Evolutionary conservation across 2,888 invertebrate genomes (phyloP), one percentile per base, ranked within the genome.

Genomic region (Metopia argyrocephala): DNA sequence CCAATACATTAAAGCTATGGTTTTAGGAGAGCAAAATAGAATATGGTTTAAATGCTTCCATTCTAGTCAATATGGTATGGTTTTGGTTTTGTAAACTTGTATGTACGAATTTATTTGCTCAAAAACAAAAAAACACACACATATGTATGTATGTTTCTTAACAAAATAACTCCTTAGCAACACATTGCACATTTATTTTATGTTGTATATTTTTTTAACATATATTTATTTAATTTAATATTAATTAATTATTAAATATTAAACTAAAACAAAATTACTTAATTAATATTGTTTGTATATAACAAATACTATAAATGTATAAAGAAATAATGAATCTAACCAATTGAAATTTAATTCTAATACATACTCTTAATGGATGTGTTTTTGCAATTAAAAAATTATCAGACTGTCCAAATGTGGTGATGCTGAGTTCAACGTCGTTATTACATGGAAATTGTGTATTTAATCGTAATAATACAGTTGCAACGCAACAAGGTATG

Each of bases 401-500:
- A 64, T 50, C 82, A 89, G 89, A 87, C 85, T 89, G 91, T 86
- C 89, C 88, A 85, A 89, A 89, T 83, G 88, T 91, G 84, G 90
- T 91, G 81, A 91, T 91, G 91, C 86, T 91, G 74, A 91, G 91
- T 73, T 89, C 91, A 62, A 91, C 91, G 62, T 91, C 91, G 23
- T 84, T 91, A 83, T 86, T 91, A 78, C 91, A 91, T 84, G 90
- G 90, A 73, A 90, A 88, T 82, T 91, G 91, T 81, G 90, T 91
- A 54, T 91, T 91, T 85, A 91, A 91, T 85, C 89, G 91, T 52
- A 91, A 91, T 85, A 91, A 91, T 85, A 91, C 91, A 27, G 91
- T 91, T 66, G 91, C 91, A 79, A 91, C 91, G 28, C 91, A 91
- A 82, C 91, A 91, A 85, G 91, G 91, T 80, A 91, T 91, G 91